Percentiles rank a stretch among this genome's conserved stretches.
These are phyloP conservation scores for Litoditis marina DNA, from an alignment of 2,888 invertebrate species.

Conservation along the genomic window DNA sequence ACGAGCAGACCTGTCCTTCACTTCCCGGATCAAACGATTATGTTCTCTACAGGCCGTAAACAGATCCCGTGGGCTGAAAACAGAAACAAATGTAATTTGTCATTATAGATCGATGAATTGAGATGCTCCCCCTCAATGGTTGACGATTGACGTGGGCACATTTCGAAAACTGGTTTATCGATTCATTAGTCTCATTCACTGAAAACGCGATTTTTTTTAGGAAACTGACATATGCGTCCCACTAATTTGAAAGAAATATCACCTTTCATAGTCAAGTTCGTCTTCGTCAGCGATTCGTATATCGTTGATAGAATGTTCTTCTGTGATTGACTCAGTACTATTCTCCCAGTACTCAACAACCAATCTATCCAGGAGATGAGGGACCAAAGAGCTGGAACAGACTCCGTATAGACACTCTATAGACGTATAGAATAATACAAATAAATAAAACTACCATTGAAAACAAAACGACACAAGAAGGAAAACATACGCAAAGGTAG, in stretches of 20 bases:
- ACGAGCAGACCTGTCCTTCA: conserved; percentile 24
- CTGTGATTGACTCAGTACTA: conserved; percentile 1
- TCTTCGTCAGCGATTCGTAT: conserved; percentile 4
- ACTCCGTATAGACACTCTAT: too few species aligned
- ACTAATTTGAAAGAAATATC: too few species aligned
- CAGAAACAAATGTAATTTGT: too few species aligned
- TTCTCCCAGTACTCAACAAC: conserved; percentile 14
- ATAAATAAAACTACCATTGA: too few species aligned
- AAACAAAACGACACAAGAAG: too few species aligned
- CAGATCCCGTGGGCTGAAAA: too few species aligned
- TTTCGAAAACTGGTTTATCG: too few species aligned
- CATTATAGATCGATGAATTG: neutral
- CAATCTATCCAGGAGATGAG: neutral
- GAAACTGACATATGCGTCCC: too few species aligned
- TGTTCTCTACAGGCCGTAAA: conserved; percentile 11
- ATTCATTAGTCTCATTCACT: too few species aligned
- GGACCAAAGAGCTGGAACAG: conserved; percentile 1
- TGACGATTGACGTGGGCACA: neutral
- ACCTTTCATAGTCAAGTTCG: conserved; percentile 13
- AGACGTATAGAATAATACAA: too few species aligned
- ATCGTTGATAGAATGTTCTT: conserved; percentile 10
- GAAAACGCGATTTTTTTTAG: too few species aligned
- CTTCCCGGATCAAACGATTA: conserved; percentile 6
- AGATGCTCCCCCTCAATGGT: neutral
- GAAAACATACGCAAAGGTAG: conserved; percentile 16